Evolutionary conservation across 2,797 vertebrate species (phyloP).

Genomic region (Argyrosomus regius): DNA sequence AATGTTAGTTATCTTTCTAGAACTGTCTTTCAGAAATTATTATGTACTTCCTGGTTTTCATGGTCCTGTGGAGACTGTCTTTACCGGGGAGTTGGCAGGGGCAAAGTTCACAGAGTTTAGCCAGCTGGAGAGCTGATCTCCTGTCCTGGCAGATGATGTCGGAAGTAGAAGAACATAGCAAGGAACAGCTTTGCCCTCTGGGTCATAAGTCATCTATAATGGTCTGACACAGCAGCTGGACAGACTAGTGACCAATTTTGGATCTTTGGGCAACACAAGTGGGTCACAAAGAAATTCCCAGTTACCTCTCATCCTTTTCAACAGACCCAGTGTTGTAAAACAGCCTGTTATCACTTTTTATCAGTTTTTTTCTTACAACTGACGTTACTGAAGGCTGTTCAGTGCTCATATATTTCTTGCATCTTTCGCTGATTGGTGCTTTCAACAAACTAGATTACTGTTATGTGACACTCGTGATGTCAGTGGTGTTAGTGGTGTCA

Average conservation of each 20-base stretch:
- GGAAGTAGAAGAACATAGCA: constrained; percentile 68
- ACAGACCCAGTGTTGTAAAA: constrained; percentile 20
- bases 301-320: constrained; percentile 2
- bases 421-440: too few relatives aligned
- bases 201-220: constrained; percentile 69
- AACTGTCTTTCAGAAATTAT: constrained; percentile 14
- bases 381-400: too few relatives aligned
- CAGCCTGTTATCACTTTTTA: constrained; percentile 8
- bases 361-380: not conserved
- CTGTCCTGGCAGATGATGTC: constrained; percentile 49
- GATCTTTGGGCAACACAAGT: constrained; percentile 23
- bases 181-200: constrained; percentile 57
- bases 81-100: constrained; percentile 32
- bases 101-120: constrained; percentile 56
- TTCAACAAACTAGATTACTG: too few relatives aligned
- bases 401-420: too few relatives aligned
- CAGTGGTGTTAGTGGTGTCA: too few relatives aligned
- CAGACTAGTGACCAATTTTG: constrained; percentile 21
- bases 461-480: too few relatives aligned
- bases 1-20: not conserved
- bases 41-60: constrained; percentile 6
- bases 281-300: constrained; percentile 25
- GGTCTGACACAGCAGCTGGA: constrained; percentile 66
- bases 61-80: constrained; percentile 14
- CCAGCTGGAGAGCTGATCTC: constrained; percentile 64